A percentile compares a stretch with the other conserved stretches of the same genome.
Conservation (phyloP, 2,888 invertebrate species). For the Aspidapion aeneum region DNA sequence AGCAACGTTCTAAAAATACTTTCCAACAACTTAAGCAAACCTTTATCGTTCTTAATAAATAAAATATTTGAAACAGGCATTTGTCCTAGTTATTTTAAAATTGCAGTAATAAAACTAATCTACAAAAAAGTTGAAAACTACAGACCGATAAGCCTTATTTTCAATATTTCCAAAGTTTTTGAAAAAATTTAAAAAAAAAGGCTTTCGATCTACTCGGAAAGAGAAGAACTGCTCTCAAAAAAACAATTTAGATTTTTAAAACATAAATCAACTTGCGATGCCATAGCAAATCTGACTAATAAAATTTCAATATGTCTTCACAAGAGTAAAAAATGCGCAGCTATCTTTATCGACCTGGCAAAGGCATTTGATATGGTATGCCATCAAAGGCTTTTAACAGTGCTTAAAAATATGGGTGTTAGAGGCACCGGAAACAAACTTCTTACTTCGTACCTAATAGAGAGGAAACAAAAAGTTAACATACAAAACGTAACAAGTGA, state of each 20-base stretch:
- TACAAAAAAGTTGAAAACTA: neutral
- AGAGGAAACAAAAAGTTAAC: neutral
- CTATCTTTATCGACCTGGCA: neutral
- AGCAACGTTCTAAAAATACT: neutral
- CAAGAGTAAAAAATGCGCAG: neutral
- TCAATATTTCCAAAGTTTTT: neutral
- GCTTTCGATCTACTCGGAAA: neutral
- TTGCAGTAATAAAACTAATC: neutral
- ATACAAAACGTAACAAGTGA: neutral
- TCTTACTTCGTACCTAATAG: neutral
- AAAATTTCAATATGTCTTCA: neutral
- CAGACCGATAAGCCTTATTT: neutral
- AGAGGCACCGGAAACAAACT: neutral
- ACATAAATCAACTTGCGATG: neutral
- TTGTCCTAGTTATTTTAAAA: neutral
- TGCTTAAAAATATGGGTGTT: neutral
- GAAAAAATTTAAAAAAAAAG: neutral
- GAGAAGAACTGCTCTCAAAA: neutral
- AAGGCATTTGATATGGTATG: neutral
- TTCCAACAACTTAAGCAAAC: neutral
- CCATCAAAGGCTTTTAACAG: neutral
- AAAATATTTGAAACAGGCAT: neutral
- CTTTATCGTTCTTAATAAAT: neutral
- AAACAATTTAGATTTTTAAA: neutral
- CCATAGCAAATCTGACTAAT: neutral